Evolutionary conservation across 2,113 vertebrate species (phyloP).

Genomic region (Triplophysa tibetana): DNA sequence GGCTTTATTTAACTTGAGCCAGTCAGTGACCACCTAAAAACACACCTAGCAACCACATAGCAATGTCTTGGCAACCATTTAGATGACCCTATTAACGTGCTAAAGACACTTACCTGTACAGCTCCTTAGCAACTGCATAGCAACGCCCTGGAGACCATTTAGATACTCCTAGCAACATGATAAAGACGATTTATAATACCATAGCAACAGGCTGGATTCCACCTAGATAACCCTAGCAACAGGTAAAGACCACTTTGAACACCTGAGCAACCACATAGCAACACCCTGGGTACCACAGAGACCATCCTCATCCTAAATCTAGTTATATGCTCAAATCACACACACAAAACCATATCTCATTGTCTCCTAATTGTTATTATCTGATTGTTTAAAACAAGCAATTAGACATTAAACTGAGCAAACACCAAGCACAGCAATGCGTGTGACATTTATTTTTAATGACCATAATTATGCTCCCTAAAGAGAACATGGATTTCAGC

Average conservation of each 20-base stretch:
- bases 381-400: too few species aligned
- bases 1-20: not conserved
- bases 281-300: not conserved
- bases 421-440: too few species aligned
- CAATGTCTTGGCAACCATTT: not conserved
- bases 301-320: too few species aligned
- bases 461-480: not conserved
- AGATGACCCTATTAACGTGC: too few species aligned
- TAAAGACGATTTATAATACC: too few species aligned
- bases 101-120: too few species aligned
- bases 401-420: too few species aligned
- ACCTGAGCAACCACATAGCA: not conserved
- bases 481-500: not conserved
- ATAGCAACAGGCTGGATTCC: not conserved
- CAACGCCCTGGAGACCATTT: too few species aligned
- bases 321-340: too few species aligned
- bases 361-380: too few species aligned
- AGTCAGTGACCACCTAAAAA: not conserved
- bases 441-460: not conserved
- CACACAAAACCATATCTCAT: too few species aligned
- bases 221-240: not conserved
- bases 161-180: too few species aligned
- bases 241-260: not conserved
- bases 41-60: not conserved
- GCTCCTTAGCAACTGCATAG: not conserved